Evolutionary conservation across 2,797 vertebrate genomes (phyloP).

Genomic region (Podargus strigoides): DNA sequence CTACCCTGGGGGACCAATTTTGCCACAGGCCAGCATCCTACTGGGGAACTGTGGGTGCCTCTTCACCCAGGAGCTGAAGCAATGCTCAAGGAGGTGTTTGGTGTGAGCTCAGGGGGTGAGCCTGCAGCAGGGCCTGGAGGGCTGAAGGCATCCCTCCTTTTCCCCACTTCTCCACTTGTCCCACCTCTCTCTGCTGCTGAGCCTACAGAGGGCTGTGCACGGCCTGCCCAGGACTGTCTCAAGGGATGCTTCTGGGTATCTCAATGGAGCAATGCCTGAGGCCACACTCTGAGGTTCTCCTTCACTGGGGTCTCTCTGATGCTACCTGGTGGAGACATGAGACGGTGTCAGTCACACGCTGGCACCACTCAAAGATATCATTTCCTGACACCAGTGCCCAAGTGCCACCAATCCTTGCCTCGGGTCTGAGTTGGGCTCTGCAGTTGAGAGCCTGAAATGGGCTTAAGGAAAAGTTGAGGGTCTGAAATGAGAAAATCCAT

Average conservation of each 20-base stretch:
- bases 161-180: not conserved
- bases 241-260: not conserved
- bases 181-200: not conserved
- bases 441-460: not conserved
- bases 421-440: not conserved
- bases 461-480: not conserved
- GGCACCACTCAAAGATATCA: not conserved
- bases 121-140: not conserved
- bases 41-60: not conserved
- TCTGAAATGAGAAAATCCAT: not conserved
- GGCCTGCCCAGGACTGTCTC: fast-evolving
- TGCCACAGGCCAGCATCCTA: not conserved
- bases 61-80: not conserved
- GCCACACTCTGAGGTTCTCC: not conserved
- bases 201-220: not conserved
- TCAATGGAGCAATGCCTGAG: not conserved
- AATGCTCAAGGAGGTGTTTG: not conserved
- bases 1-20: not conserved
- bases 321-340: not conserved
- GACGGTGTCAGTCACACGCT: not conserved
- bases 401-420: not conserved
- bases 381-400: not conserved
- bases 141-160: not conserved
- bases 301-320: not conserved
- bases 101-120: not conserved